A percentile compares a stretch with the other conserved stretches of the same genome.
phyloP scores from a whole-genome alignment of 2,888 invertebrate genomes.

The Strigamia maritima region DNA sequence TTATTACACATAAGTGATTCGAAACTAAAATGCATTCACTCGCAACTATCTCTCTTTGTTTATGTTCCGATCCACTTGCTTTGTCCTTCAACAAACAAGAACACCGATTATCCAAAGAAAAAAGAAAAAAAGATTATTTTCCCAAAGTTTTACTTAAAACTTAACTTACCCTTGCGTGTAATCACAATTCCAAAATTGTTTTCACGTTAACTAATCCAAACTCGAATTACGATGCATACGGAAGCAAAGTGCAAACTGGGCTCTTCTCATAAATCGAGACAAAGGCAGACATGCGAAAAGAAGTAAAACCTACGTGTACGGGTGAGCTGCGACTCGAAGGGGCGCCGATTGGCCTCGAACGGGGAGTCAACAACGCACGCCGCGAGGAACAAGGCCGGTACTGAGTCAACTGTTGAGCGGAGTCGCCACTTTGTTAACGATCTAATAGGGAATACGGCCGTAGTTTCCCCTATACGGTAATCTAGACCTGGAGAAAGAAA shows the following conservation, averaged over 20 bases:
- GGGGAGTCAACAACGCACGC: slow-evolving; percentile 1
- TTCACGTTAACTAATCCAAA: not conserved
- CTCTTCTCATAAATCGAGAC: not conserved
- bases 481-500: not conserved
- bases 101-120: not conserved
- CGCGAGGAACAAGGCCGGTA: not conserved
- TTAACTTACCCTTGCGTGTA: not conserved
- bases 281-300: slow-evolving; percentile 4
- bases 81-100: not conserved
- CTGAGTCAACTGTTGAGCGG: slow-evolving; percentile 4
- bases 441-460: not conserved
- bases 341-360: not conserved
- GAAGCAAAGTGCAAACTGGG: not conserved
- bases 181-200: not conserved
- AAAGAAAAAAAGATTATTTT: not conserved
- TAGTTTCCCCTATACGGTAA: not conserved
- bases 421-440: not conserved
- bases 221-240: not conserved
- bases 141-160: not conserved
- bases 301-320: not conserved
- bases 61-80: not conserved
- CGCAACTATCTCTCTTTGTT: not conserved
- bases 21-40: not conserved
- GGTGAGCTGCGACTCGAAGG: not conserved
- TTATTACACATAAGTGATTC: not conserved